A percentile compares a stretch with the other conserved stretches of the same genome.
Conservation (phyloP, 1,140 invertebrate species). For the Cotesia chilonis region DNA sequence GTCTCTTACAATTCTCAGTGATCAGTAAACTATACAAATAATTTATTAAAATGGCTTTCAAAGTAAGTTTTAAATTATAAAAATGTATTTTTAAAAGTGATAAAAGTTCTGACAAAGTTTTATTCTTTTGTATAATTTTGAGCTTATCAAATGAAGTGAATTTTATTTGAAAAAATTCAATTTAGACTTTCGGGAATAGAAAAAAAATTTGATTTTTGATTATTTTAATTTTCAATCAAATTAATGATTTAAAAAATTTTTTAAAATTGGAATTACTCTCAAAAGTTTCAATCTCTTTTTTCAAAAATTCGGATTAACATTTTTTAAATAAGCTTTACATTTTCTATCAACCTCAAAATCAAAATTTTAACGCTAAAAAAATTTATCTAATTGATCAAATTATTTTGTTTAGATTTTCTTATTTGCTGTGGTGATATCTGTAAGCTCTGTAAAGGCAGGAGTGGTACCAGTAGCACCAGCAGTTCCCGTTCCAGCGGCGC, state of each 20-base stretch:
- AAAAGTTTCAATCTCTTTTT: too few species aligned
- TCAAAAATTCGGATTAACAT: too few species aligned
- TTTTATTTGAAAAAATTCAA: too few species aligned
- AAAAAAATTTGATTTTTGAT: too few species aligned
- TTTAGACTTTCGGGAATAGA: too few species aligned
- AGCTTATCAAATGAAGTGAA: too few species aligned
- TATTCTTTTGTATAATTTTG: too few species aligned
- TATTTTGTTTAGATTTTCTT: constrained; percentile 13
- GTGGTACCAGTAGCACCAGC: constrained; percentile 51
- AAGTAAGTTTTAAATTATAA: constrained; percentile 26
- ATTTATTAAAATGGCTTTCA: constrained; percentile 32
- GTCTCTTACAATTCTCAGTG: constrained; percentile 27
- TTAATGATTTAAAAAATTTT: too few species aligned
- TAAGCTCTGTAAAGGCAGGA: constrained; percentile 39
- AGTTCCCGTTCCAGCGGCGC: constrained; percentile 48
- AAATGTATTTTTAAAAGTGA: not conserved
- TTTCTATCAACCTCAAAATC: not conserved
- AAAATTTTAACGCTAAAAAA: not conserved
- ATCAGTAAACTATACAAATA: constrained; percentile 22
- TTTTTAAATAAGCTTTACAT: constrained; percentile 23
- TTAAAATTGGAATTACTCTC: too few species aligned
- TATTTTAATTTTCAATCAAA: too few species aligned
- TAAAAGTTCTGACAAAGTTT: not conserved
- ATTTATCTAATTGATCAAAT: constrained; percentile 1
- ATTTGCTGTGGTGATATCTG: constrained; percentile 38